These are phyloP conservation scores for Nomada lathburiana DNA, from an alignment of 2,888 invertebrate species.

Conservation along the genomic window DNA sequence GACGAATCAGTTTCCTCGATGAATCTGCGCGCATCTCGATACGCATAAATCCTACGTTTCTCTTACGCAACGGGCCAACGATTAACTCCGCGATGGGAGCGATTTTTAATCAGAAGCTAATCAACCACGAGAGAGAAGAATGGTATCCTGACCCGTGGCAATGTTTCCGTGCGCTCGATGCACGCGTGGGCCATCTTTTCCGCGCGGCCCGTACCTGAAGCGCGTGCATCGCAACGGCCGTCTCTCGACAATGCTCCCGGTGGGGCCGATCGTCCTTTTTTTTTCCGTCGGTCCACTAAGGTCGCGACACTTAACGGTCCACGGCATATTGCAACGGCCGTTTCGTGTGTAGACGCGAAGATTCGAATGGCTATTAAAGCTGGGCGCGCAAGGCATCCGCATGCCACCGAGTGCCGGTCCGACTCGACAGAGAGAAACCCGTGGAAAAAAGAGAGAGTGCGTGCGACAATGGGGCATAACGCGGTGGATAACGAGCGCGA, in stretches of 20 bases:
- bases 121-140: background rate
- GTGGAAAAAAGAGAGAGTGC: constrained; percentile 27
- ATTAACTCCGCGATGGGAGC: background rate
- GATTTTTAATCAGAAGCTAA: background rate
- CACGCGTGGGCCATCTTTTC: background rate
- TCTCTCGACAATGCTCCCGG: constrained; percentile 30
- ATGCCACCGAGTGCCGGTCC: constrained; percentile 51
- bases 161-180: constrained; percentile 44
- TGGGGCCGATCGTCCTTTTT: constrained; percentile 33
- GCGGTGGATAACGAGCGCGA: constrained; percentile 73
- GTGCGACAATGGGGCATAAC: constrained; percentile 69
- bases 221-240: background rate
- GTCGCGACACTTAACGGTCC: constrained; percentile 71
- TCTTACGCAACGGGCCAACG: background rate
- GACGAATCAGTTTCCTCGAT: background rate
- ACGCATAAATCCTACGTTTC: background rate
- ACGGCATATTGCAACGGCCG: constrained; percentile 65
- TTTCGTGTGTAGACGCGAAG: constrained; percentile 55
- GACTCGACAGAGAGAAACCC: background rate
- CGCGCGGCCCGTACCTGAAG: background rate
- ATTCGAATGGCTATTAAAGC: constrained; percentile 71
- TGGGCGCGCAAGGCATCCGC: constrained; percentile 58
- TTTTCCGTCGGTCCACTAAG: constrained; percentile 33
- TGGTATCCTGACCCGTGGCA: constrained; percentile 31
- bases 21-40: background rate